Evolutionary conservation across 30 jellyfish, hydroid and myxozoan genomes (phyloP), one percentile per base, ranked within the genome.

Genomic region (Aurelia aurita): DNA sequence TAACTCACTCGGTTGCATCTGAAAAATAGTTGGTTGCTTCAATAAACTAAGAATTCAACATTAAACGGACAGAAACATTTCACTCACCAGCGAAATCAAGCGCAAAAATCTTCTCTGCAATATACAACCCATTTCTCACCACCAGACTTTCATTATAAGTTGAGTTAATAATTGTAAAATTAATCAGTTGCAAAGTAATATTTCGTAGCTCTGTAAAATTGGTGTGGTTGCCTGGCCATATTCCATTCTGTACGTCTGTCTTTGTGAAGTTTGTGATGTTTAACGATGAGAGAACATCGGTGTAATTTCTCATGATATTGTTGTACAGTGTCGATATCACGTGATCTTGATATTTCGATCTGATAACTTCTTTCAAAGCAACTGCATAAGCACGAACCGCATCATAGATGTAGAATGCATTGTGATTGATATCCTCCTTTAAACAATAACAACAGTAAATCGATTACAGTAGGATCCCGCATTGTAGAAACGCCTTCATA

Each of bases 371-470:
- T 19, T 58, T 73, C 54, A 82, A 21, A 2, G 82, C 90, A 25
- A 21, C 60, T 19, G 85, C 80, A 63, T 81, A 90, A 11, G 89
- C 86, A 34, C 25, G 28, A 51, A 90, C 91, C 18, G 97, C 95
- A 69, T 90, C 97, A 67, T 90, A 79, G 53, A 75, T 72, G 88
- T 90, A 90, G 58, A 82, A 69, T 1, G 94, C 91, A 2, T 46
- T 72, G 21, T 68, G 75, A 7, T 39, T 39, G 51, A 39, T 39
- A 8, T 39, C 51, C 51, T 39, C 51, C 51, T 39, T 3, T 3
- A 39, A 39, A 9, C 51, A 39, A 39, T 2, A 39, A 39, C 51
- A 8, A 39, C 7, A 39, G 0, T 9, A 39, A 6, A 39, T 7
- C 16, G 16, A 35, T 35, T 4, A 5, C 10, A 35, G 47, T 35